A percentile compares a stretch with the other conserved stretches of the same genome.
These are phyloP conservation scores for Hirtodrosophila cameraria DNA, from an alignment of 2,888 invertebrate genomes.

Conservation along the genomic window DNA sequence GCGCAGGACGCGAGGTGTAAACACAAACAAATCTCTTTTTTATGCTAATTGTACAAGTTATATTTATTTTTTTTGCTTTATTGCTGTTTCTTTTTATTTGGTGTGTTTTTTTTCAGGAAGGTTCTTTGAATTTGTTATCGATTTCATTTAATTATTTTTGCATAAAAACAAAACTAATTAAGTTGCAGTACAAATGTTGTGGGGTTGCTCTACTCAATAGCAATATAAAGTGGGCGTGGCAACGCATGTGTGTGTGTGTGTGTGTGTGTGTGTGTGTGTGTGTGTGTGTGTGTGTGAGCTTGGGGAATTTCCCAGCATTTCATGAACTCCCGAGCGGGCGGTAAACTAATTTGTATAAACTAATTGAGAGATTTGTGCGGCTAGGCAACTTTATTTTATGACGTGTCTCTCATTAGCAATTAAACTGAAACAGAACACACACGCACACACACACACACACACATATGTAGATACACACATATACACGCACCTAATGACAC, in stretches of 20 bases:
- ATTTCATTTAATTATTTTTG: slow-evolving; percentile 70
- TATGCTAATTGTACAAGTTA: slow-evolving; percentile 77
- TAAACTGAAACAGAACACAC: slow-evolving; percentile 39
- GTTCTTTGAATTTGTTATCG: slow-evolving; percentile 55
- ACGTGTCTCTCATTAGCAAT: slow-evolving; percentile 75
- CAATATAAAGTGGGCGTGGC: slow-evolving; percentile 13
- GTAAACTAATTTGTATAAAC: slow-evolving; percentile 76
- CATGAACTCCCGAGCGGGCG: slow-evolving; percentile 64
- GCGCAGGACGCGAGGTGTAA: slow-evolving; percentile 50
- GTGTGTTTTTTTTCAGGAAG: slow-evolving; percentile 18
- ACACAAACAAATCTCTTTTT: slow-evolving; percentile 80
- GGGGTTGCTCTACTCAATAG: background rate
- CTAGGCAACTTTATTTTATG: slow-evolving; percentile 57
- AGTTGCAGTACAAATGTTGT: slow-evolving; percentile 10
- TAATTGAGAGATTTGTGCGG: slow-evolving; percentile 73
- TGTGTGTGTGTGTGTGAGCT: slow-evolving; percentile 2
- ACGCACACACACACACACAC: slow-evolving; percentile 6
- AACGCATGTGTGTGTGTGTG: background rate
- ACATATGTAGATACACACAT: background rate
- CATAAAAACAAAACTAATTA: slow-evolving; percentile 43
- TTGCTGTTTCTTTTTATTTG: slow-evolving; percentile 18
- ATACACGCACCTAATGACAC: slow-evolving; percentile 24
- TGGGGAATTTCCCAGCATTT: slow-evolving; percentile 42
- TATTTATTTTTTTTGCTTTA: slow-evolving; percentile 49
- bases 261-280: background rate